phyloP scores from a whole-genome alignment of 2,797 vertebrate species.

The Scolopax rusticola region DNA sequence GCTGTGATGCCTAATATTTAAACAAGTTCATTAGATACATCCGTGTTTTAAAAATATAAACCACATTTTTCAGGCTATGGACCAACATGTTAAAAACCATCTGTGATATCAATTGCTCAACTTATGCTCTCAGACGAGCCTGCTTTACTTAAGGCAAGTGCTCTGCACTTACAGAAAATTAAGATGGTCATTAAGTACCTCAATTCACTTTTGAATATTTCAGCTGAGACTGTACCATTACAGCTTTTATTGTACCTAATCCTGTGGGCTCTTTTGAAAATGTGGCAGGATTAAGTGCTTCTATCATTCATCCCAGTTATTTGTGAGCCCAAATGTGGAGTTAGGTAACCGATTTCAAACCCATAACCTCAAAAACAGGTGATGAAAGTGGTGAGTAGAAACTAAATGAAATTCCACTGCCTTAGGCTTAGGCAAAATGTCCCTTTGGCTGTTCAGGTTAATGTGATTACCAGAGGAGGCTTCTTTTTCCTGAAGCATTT shows the following conservation, averaged over 20 bases:
- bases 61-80: conserved; percentile 52
- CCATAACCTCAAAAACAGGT: not conserved
- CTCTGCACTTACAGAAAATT: not conserved
- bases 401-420: not conserved
- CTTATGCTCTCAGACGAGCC: conserved; percentile 1
- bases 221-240: not conserved
- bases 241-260: not conserved
- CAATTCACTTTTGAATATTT: conserved; percentile 13
- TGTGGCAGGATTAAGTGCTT: not conserved
- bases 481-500: conserved; percentile 6
- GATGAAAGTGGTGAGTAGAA: not conserved
- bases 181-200: not conserved
- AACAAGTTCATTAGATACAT: not conserved
- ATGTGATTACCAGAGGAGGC: not conserved
- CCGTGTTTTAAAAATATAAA: conserved; percentile 52
- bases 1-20: not conserved
- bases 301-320: not conserved
- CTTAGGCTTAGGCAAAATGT: not conserved
- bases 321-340: not conserved
- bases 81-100: conserved; percentile 63
- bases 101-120: conserved; percentile 60
- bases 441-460: not conserved
- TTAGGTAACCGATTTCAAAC: not conserved
- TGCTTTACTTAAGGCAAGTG: not conserved
- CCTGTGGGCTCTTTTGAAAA: not conserved